A percentile compares a stretch with the other conserved stretches of the same genome.
These are phyloP conservation scores for Rhea americana DNA, from an alignment of 2,113 vertebrate genomes.

Conservation along the genomic window DNA sequence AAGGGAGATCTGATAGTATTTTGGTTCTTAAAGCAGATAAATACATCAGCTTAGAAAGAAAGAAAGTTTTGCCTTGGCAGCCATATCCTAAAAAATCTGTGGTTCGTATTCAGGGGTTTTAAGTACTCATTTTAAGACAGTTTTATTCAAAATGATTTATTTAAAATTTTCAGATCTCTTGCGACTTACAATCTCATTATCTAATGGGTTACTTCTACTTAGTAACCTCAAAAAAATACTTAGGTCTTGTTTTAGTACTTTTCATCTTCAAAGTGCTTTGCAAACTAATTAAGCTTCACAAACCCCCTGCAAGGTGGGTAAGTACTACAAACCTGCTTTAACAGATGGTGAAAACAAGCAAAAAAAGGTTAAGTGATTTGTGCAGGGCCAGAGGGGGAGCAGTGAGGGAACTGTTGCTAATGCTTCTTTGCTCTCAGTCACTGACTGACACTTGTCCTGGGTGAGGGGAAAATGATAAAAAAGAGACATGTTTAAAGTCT, in stretches of 20 bases:
- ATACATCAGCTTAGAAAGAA: neutral
- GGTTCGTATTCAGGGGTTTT: neutral
- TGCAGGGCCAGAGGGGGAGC: neutral
- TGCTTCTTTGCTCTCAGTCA: neutral
- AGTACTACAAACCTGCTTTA: conserved; percentile 16
- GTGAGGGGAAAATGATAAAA: neutral
- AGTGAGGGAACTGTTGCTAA: neutral
- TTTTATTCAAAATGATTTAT: neutral
- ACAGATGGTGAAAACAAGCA: conserved; percentile 34
- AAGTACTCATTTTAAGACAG: conserved; percentile 1
- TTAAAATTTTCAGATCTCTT: neutral
- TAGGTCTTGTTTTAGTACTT: conserved; percentile 30
- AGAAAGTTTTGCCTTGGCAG: neutral
- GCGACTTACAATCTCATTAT: neutral
- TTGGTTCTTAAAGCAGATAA: neutral
- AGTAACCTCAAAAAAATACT: conserved; percentile 31
- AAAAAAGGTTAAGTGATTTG: conserved; percentile 41
- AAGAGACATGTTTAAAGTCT: neutral
- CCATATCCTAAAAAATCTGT: neutral
- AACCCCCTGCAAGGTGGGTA: conserved; percentile 28
- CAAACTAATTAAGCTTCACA: conserved; percentile 57
- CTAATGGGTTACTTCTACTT: conserved; percentile 24
- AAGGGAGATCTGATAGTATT: neutral
- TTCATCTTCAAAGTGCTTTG: conserved; percentile 51
- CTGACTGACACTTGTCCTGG: neutral